Evolutionary conservation across 2,113 vertebrate genomes (phyloP).

Genomic region (Macroglossus sobrinus): DNA sequence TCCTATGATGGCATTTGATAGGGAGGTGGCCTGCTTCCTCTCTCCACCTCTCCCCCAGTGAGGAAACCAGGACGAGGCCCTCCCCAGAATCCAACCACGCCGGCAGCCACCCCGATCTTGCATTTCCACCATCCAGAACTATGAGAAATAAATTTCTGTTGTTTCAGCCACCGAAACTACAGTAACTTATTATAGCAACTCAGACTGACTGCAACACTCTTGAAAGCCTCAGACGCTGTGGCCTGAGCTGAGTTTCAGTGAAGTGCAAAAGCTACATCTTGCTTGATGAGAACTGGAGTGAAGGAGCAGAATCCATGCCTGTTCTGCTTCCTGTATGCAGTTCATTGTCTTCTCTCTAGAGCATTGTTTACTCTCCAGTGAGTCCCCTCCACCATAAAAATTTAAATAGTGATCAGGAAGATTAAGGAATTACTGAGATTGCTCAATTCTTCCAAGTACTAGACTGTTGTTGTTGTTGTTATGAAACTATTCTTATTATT

Average conservation of each 20-base stretch:
- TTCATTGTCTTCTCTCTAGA: neutral
- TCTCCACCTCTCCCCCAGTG: too few relatives aligned
- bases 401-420: neutral
- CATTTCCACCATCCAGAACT: neutral
- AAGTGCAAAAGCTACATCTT: neutral
- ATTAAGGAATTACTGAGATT: neutral
- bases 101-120: neutral
- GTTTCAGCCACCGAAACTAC: too few relatives aligned
- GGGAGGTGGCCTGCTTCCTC: too few relatives aligned
- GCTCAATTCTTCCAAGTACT: neutral
- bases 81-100: neutral
- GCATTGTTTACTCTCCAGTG: neutral
- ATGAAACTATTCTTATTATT: neutral
- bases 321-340: neutral
- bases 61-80: too few relatives aligned
- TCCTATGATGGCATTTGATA: too few relatives aligned
- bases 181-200: neutral
- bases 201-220: neutral
- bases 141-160: too few relatives aligned
- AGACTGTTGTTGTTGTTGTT: neutral
- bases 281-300: neutral
- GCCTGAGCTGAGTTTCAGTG: neutral
- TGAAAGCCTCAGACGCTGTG: neutral
- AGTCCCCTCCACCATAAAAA: neutral
- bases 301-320: accelerated